A percentile compares a stretch with the other conserved stretches of the same genome.
Evolutionary conservation across 2,888 invertebrate species (phyloP).

Genomic region (Mactromeris polynyma): DNA sequence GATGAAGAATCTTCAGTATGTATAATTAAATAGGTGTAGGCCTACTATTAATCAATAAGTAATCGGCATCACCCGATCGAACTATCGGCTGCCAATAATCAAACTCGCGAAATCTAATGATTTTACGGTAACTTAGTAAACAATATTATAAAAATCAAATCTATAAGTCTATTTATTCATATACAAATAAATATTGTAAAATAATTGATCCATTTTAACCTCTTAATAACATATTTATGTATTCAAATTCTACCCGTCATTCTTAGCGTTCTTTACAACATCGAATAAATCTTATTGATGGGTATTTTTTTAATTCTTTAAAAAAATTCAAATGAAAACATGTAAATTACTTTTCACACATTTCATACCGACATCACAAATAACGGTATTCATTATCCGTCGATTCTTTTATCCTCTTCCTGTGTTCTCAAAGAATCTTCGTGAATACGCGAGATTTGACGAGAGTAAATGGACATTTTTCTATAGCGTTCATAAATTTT

Average conservation of each 20-base stretch:
- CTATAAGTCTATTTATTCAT: neutral
- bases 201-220: neutral
- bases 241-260: neutral
- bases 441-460: slow-evolving; percentile 1
- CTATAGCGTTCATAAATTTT: neutral
- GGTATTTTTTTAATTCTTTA: neutral
- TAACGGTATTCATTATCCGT: neutral
- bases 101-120: neutral
- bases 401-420: neutral
- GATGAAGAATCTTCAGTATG: no score
- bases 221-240: neutral
- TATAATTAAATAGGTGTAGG: no score
- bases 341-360: neutral
- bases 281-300: neutral
- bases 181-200: neutral
- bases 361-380: neutral
- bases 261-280: neutral
- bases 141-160: neutral
- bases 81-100: no score
- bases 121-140: neutral
- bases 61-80: no score
- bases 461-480: neutral
- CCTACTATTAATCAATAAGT: no score
- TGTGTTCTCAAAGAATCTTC: neutral
- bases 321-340: neutral